Percentiles rank a stretch among this genome's conserved stretches.
These are phyloP conservation scores for Venustoraphidia nigricollis DNA, from an alignment of 2,888 invertebrate genomes.

Conservation along the genomic window DNA sequence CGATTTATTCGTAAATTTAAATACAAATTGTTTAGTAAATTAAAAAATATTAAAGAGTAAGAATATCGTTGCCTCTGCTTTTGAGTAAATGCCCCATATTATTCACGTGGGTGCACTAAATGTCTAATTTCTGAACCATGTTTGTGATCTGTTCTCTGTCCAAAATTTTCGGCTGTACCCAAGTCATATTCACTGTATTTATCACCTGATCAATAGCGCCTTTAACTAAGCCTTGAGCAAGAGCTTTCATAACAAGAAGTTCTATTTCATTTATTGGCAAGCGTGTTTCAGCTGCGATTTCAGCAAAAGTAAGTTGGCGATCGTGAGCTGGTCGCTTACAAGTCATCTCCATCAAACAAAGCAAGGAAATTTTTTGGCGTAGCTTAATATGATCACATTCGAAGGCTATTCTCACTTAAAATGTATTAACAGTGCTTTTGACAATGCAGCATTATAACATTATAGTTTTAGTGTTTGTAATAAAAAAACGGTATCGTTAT, in stretches of 20 bases:
- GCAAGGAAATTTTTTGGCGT: constrained; percentile 82
- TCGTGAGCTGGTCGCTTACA: constrained; percentile 85
- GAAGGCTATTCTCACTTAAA: too few species aligned
- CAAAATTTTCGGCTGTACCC: constrained; percentile 74
- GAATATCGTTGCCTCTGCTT: constrained; percentile 60
- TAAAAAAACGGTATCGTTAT: too few species aligned
- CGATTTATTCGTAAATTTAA: too few species aligned
- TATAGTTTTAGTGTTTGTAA: too few species aligned
- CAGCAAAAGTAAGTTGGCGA: constrained; percentile 72
- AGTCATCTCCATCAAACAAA: constrained; percentile 98
- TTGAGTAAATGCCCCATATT: constrained; percentile 58
- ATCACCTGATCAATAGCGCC: constrained; percentile 84
- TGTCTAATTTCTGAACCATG: constrained; percentile 54
- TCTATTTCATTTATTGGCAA: constrained; percentile 81
- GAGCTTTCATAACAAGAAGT: constrained; percentile 91
- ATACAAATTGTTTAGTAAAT: background rate
- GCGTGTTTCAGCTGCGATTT: constrained; percentile 76
- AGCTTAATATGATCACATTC: too few species aligned
- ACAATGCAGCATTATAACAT: too few species aligned
- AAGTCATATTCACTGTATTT: constrained; percentile 58
- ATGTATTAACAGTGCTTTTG: too few species aligned
- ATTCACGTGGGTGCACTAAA: constrained; percentile 60
- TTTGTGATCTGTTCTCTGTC: constrained; percentile 49
- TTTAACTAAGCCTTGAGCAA: constrained; percentile 83
- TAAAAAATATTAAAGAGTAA: constrained; percentile 38